Conservation (phyloP, 2,888 invertebrate genomes). For the Dryobotodes eremita region DNA sequence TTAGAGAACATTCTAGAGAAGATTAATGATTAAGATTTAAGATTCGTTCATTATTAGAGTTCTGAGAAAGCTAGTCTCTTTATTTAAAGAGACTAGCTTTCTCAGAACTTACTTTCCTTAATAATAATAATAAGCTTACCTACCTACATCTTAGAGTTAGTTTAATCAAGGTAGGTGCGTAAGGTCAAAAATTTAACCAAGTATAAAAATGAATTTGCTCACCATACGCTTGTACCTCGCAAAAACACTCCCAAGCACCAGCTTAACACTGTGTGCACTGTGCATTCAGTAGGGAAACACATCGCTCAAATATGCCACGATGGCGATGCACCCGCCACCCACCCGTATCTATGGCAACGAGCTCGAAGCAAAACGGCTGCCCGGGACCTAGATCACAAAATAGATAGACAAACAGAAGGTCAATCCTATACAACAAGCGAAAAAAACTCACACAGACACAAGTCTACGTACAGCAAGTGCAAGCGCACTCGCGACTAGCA, state of each 20-base stretch:
- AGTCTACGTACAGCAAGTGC: too few relatives aligned
- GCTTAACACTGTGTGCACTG: slow-evolving; percentile 33
- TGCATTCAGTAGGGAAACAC: slow-evolving; percentile 49
- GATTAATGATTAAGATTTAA: too few relatives aligned
- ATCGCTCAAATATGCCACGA: slow-evolving; percentile 5
- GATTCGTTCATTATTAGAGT: too few relatives aligned
- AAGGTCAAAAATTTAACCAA: neutral
- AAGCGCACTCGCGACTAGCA: neutral
- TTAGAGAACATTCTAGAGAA: too few relatives aligned
- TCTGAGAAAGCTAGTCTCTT: too few relatives aligned
- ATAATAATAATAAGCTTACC: neutral
- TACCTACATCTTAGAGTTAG: neutral
- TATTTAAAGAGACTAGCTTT: too few relatives aligned
- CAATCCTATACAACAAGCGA: neutral
- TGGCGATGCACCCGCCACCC: slow-evolving; percentile 52
- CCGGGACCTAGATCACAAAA: slow-evolving; percentile 43
- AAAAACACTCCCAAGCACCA: slow-evolving; percentile 18
- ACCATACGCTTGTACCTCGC: slow-evolving; percentile 3
- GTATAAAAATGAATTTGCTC: neutral
- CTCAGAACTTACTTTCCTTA: neutral
- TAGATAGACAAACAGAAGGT: slow-evolving; percentile 19
- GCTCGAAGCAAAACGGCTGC: slow-evolving; percentile 29
- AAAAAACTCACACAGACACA: neutral
- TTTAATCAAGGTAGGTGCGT: neutral
- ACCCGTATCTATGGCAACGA: slow-evolving; percentile 45